Evolutionary conservation across 1,140 invertebrate genomes (phyloP), one percentile per base, ranked within the genome.

Genomic region (Magallana angulata): DNA sequence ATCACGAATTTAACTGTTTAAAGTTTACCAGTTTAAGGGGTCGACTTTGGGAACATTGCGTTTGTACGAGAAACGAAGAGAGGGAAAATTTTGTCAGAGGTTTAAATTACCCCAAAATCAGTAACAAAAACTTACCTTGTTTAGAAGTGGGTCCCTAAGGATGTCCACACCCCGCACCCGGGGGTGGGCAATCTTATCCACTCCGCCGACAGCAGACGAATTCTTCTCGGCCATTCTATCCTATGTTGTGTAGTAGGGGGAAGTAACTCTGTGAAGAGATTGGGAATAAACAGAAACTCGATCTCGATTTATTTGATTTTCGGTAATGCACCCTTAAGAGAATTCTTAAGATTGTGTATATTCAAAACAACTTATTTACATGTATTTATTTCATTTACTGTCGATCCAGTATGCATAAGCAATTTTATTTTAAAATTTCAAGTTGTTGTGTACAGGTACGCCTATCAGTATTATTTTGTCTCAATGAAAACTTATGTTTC

Each of bases 161-260:
- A 94, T 68, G 62, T 94, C 93, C 36, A 94, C 91, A 12, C 93
- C 93, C 80, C 90, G 89, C n/a, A 89, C 87, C 84, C 89, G 85
- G 56, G 85, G 85, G 8, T 68, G 60, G 57, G 86, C 86, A 64
- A 86, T 84, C 80, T 58, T 84, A 8, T 84, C 57, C 18, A 57
- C 80, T n/a, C 57, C 80, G 1, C 48, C 80, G 16, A 82, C 80
- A 82, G 80, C 80, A 82, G 80, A 82, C 80, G 80, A 57, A 57
- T 56, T 58, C 57, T 56, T 82, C 80, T 58, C 80, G 1, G 48
- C 80, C 80, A 82, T 82, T 57, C 12, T n/a, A 7, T 56, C n/a
- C 48, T 56, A 18, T 82, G 48, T 9, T 7, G 16, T 80, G 48
- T 12, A 80, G 14, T 24, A 16, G 57, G 57, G 80, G 80, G 57